These are phyloP conservation scores for Bucorvus abyssinicus DNA, from an alignment of 2,797 vertebrate genomes.

Conservation along the genomic window DNA sequence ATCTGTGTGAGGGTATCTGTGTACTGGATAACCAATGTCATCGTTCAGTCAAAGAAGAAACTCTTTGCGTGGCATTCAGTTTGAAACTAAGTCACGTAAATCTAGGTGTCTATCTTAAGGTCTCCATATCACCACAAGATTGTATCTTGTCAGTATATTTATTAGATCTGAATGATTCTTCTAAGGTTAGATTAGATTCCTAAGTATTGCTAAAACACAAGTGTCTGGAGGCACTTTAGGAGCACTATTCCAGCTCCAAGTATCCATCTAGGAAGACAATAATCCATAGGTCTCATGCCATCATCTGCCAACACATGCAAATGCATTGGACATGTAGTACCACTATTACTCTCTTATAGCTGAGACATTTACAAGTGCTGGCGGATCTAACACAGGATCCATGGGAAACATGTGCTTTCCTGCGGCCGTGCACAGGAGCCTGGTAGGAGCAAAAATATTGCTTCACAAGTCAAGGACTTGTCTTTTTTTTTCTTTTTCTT, in stretches of 20 bases:
- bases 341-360: not conserved
- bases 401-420: fast-evolving
- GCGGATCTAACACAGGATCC: not conserved
- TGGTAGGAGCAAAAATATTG: not conserved
- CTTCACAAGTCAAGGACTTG: not conserved
- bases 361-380: not conserved
- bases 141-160: not conserved
- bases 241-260: not conserved
- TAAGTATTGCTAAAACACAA: not conserved
- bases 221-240: not conserved
- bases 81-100: not conserved
- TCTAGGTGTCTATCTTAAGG: not conserved
- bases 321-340: not conserved
- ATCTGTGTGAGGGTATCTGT: not conserved
- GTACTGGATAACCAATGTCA: not conserved
- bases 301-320: not conserved
- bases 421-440: not conserved
- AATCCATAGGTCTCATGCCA: not conserved
- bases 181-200: not conserved
- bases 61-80: not conserved
- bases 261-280: not conserved
- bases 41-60: not conserved
- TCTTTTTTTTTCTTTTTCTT: not conserved
- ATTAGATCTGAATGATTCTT: not conserved
- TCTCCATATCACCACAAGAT: not conserved